Evolutionary conservation across 2,797 vertebrate species (phyloP), one percentile per base, ranked within the genome.

Genomic region (Molothrus aeneus): DNA sequence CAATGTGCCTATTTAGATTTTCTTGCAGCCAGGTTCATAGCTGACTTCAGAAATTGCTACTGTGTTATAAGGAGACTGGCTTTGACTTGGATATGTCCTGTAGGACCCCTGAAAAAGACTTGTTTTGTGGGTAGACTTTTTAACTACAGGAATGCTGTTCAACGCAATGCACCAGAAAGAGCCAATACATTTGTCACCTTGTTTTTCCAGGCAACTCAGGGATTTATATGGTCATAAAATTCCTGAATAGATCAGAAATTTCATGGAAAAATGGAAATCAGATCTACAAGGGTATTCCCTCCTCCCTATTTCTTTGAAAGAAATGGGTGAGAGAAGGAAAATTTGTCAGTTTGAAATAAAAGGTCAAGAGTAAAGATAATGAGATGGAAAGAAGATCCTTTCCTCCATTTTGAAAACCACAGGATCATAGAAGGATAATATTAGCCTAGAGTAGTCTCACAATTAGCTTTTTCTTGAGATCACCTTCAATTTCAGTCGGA

Each of bases 91-190:
- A 91, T 26, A 40, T 15, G 5, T 56, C 36, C 8, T 21, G 11
- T 6, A 74, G 17, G 18, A 50, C 7, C 5, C 7, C 2, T 38
- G 10, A 31, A 64, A 80, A 59, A 51, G 9, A 5, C 9, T 28
- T 6, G 12, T 42, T 88, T 59, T 63, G 34, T 22, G 4, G 13
- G 11, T 3, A 65, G 16, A 5, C 1, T 59, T 81, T 65, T 77
- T 38, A 77, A 53, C 19, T 16, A 18, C 6, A 38, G 22, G 16
- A 29, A 32, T 61, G 26, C 1, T 63, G 10, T 45, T 74, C 19
- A 16, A 25, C 0, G 0, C 1, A 2, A 6, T 24, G 43, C 16
- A 20, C 34, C 77, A 18, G 16, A 48, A 78, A 40, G 24, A 63
- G 2, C 7, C 10, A 10, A 40, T 43, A 20, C 2, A 53, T 43